A percentile compares a stretch with the other conserved stretches of the same genome.
phyloP scores from a whole-genome alignment of 1,140 invertebrate genomes.

The Physella acuta region DNA sequence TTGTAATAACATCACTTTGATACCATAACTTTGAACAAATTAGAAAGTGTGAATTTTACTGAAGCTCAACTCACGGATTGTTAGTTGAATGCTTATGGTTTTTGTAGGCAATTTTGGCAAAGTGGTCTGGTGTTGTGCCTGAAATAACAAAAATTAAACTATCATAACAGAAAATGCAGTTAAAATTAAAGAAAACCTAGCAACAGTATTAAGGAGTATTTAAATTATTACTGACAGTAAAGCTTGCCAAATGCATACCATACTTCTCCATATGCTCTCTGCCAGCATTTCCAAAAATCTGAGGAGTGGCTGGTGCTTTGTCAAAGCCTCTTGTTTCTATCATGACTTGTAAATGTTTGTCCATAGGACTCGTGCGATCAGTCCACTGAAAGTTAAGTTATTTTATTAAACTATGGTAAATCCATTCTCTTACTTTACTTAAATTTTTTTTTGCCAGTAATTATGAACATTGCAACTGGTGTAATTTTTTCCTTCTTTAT shows the following conservation, averaged over 20 bases:
- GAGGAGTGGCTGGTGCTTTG: conserved; percentile 82
- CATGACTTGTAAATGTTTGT: conserved; percentile 88
- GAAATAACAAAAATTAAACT: conserved; percentile 7
- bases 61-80: conserved; percentile 76
- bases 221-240: no score
- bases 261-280: conserved; percentile 97
- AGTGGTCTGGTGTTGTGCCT: conserved; percentile 84
- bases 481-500: no score
- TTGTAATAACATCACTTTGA: no score
- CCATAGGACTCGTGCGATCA: conserved; percentile 91
- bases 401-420: no score
- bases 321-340: conserved; percentile 77
- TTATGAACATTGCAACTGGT: no score
- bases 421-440: no score
- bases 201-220: no score
- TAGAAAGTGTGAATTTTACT: no score
- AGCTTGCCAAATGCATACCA: conserved; percentile 58
- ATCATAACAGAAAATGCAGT: no score
- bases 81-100: conserved; percentile 96
- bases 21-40: no score
- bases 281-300: conserved; percentile 95
- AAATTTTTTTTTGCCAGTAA: no score
- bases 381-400: conserved; percentile 72
- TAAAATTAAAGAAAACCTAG: no score
- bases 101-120: conserved; percentile 96